These are phyloP conservation scores for Chrysina gloriosa DNA, from an alignment of 2,888 invertebrate genomes.

Conservation along the genomic window DNA sequence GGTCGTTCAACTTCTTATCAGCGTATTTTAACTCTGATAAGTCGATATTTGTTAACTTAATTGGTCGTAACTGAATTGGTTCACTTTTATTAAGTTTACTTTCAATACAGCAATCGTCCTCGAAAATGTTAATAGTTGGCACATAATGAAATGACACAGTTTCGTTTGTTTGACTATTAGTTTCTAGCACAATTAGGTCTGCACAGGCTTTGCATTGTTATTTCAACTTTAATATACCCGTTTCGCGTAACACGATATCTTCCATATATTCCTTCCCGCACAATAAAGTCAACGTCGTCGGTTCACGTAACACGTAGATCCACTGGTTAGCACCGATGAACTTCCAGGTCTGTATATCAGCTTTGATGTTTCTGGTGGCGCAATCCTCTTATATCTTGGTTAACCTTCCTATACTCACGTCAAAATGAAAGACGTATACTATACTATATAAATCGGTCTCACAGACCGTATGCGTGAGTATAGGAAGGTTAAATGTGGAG, in stretches of 20 bases:
- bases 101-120: slow-evolving; percentile 43
- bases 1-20: slow-evolving; percentile 47
- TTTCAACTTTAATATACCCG: slow-evolving; percentile 37
- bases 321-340: slow-evolving; percentile 43
- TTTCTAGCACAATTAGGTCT: slow-evolving; percentile 38
- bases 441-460: too few species aligned
- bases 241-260: slow-evolving; percentile 41
- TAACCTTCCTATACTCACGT: too few species aligned
- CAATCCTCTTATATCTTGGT: too few species aligned
- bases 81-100: slow-evolving; percentile 28
- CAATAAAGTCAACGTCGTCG: slow-evolving; percentile 42
- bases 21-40: slow-evolving; percentile 46
- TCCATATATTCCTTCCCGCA: slow-evolving; percentile 41
- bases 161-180: slow-evolving; percentile 24
- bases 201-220: slow-evolving; percentile 43
- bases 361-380: too few species aligned
- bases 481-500: too few species aligned
- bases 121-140: slow-evolving; percentile 38
- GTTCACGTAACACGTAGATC: slow-evolving; percentile 43
- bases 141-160: slow-evolving; percentile 36
- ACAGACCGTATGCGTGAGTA: too few species aligned
- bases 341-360: too few species aligned
- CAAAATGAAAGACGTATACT: too few species aligned
- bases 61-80: slow-evolving; percentile 40
- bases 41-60: slow-evolving; percentile 45